These are phyloP conservation scores for Montipora capitata DNA, from an alignment of 92 coral and sea anemone genomes.

Conservation along the genomic window DNA sequence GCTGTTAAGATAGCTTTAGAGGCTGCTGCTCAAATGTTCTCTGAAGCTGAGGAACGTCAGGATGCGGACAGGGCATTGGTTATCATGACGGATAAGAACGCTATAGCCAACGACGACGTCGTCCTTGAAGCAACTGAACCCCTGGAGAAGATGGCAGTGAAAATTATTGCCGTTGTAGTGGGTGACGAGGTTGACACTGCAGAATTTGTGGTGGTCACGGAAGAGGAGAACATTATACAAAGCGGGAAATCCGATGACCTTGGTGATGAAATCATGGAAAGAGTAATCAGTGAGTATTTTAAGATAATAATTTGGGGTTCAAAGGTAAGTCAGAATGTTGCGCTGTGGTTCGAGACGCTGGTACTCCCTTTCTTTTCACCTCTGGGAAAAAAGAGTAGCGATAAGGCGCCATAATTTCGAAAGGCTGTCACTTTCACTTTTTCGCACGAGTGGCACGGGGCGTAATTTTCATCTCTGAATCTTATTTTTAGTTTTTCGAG, in stretches of 20 bases:
- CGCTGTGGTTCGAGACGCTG: too few species aligned
- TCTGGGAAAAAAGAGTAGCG: too few species aligned
- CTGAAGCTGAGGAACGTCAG: constrained; percentile 65
- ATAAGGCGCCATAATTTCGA: neutral
- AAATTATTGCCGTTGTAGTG: constrained; percentile 66
- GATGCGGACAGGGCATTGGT: constrained; percentile 73
- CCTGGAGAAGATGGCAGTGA: constrained; percentile 56
- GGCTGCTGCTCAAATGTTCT: constrained; percentile 57
- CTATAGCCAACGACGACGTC: constrained; percentile 42
- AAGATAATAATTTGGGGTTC: neutral
- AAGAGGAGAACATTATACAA: constrained; percentile 26
- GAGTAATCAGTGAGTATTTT: constrained; percentile 41
- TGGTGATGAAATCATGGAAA: constrained; percentile 56
- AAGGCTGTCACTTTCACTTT: neutral
- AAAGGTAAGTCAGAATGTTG: too few species aligned
- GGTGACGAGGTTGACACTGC: constrained; percentile 64
- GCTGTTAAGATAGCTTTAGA: constrained; percentile 63
- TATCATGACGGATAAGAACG: constrained; percentile 75
- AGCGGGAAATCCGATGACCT: constrained; percentile 35
- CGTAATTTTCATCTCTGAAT: neutral
- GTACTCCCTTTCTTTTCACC: too few species aligned
- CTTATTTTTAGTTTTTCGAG: neutral
- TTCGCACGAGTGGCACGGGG: too few species aligned
- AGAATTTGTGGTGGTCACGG: constrained; percentile 52
- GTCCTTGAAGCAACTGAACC: constrained; percentile 63